phyloP scores from a whole-genome alignment of 2,797 vertebrate species.

The Ciconia nigra region DNA sequence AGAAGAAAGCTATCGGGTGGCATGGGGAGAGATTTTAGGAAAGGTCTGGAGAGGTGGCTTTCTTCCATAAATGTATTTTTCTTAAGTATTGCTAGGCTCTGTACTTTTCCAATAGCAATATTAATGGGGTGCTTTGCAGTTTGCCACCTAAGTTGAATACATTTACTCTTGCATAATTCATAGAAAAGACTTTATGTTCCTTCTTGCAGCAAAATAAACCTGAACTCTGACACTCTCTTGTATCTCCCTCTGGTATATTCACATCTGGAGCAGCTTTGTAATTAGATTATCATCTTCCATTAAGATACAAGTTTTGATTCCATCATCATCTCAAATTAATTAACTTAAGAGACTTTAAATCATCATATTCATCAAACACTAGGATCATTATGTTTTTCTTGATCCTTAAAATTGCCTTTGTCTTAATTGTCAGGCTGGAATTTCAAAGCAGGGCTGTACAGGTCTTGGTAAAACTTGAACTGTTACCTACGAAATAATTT shows the following conservation, averaged over 20 bases:
- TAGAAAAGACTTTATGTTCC: not conserved
- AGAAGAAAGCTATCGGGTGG: not conserved
- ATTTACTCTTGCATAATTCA: not conserved
- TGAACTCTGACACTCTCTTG: not conserved
- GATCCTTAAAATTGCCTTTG: slow-evolving; percentile 31
- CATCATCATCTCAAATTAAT: slow-evolving; percentile 10
- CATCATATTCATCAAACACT: not conserved
- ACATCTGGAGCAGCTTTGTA: not conserved
- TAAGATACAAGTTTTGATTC: not conserved
- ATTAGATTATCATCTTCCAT: not conserved
- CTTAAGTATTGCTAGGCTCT: not conserved
- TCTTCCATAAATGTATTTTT: not conserved
- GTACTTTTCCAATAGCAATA: not conserved
- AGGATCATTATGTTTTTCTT: not conserved
- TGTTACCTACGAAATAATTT: not conserved
- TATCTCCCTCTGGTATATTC: not conserved
- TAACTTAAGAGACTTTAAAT: slow-evolving; percentile 12
- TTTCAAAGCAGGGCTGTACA: not conserved
- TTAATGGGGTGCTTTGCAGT: not conserved
- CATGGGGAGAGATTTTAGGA: not conserved
- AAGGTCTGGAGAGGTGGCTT: not conserved
- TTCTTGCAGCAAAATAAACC: not conserved
- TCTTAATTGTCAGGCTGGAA: not conserved
- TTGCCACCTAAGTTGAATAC: not conserved
- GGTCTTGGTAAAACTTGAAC: not conserved